A percentile compares a stretch with the other conserved stretches of the same genome.
These are phyloP conservation scores for Drosophila repleta DNA, from an alignment of 1,140 invertebrate species.

Conservation along the genomic window DNA sequence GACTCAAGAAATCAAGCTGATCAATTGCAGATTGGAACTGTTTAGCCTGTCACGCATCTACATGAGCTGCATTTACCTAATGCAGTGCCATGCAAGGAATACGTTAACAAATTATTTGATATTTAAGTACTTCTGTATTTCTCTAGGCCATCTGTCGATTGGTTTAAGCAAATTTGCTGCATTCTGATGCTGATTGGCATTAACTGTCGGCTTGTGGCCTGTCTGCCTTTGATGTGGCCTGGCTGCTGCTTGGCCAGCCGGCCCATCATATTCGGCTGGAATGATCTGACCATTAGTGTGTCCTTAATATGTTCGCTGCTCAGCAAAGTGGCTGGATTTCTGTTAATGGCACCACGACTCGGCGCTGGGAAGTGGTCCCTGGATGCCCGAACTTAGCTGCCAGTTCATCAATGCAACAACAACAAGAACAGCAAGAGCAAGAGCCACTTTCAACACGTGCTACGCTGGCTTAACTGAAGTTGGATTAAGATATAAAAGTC, in stretches of 20 bases:
- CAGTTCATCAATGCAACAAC: background rate
- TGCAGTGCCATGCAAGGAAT: slow-evolving; percentile 31
- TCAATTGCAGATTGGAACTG: slow-evolving; percentile 14
- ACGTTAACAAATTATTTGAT: background rate
- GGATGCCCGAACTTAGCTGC: slow-evolving; percentile 23
- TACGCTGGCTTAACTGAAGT: background rate
- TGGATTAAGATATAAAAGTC: slow-evolving; percentile 50
- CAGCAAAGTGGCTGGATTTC: slow-evolving; percentile 36
- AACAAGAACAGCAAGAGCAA: background rate
- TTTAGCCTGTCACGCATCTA: slow-evolving; percentile 26
- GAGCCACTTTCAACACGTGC: slow-evolving; percentile 11
- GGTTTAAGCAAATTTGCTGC: slow-evolving; percentile 6
- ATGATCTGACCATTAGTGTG: slow-evolving; percentile 45
- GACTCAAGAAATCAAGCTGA: slow-evolving; percentile 2
- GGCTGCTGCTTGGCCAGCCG: slow-evolving; percentile 11
- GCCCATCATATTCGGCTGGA: slow-evolving; percentile 38
- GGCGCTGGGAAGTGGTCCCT: slow-evolving; percentile 55
- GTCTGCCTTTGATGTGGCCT: slow-evolving; percentile 22
- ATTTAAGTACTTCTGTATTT: background rate
- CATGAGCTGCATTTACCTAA: slow-evolving; percentile 17
- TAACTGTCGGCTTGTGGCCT: slow-evolving; percentile 15
- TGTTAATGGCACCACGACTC: slow-evolving; percentile 38
- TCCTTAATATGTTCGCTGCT: slow-evolving; percentile 25
- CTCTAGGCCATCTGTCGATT: slow-evolving; percentile 9
- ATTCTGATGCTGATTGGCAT: slow-evolving; percentile 22